Conservation (phyloP, 2,797 vertebrate species). For the Liasis olivaceus region DNA sequence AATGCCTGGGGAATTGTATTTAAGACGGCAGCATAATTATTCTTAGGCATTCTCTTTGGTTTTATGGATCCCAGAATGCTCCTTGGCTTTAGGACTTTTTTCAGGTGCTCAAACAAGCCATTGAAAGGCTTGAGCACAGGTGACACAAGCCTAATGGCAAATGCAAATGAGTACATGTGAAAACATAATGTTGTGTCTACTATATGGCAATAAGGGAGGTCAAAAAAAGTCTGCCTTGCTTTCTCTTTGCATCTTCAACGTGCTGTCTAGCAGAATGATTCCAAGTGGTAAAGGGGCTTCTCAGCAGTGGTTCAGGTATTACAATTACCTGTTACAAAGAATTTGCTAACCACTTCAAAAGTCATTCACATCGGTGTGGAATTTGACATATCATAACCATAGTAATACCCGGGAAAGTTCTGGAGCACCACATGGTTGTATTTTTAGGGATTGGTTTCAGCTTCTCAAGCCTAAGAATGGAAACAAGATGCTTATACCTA, state of each 20-base stretch:
- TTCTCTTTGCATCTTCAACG: background rate
- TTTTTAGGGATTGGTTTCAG: background rate
- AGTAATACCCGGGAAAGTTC: background rate
- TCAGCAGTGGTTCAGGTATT: background rate
- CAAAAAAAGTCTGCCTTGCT: background rate
- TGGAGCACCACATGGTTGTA: background rate
- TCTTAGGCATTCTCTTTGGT: background rate
- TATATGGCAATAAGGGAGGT: background rate
- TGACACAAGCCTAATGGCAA: background rate
- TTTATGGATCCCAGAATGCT: background rate
- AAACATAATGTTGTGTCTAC: background rate
- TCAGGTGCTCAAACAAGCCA: background rate
- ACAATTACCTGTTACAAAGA: background rate
- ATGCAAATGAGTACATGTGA: background rate
- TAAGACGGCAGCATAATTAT: background rate
- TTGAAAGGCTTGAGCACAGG: background rate
- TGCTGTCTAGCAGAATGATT: background rate
- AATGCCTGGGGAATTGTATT: background rate
- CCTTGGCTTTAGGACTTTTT: background rate
- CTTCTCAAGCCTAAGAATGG: background rate
- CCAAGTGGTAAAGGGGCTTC: background rate
- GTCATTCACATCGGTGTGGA: background rate
- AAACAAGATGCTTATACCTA: background rate
- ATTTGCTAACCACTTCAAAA: background rate
- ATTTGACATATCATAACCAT: background rate